Evolutionary conservation across 1,140 invertebrate species (phyloP), one percentile per base, ranked within the genome.

Genomic region (Heliothis subflexa): DNA sequence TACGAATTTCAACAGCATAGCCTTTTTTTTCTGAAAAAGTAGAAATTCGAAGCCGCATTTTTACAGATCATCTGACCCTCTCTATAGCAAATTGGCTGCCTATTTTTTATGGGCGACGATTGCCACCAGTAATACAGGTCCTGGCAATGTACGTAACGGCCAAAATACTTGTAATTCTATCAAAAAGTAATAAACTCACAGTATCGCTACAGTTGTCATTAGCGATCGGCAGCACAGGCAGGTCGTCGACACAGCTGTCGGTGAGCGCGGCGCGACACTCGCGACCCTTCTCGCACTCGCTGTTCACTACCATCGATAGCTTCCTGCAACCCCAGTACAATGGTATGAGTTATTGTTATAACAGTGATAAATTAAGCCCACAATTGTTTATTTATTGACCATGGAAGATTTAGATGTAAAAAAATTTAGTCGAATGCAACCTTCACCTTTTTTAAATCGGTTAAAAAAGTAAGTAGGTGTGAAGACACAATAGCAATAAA

Each of bases 231-330:
- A 78, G 76, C 16, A 83, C 83, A 3, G 87, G 83, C 80, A 90
- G 79, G 9, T 87, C 83, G 81, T 94, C 93, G 12, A 93, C 90
- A 64, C 90, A 93, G 80, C 90, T 93, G 86, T 94, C 92, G 0
- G 91, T 91, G 28, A 93, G 86, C 16, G 86, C 84, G 1, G 76
- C 78, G 52, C 82, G 80, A 28, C 81, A 74, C 11, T 73, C 81
- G 28, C 78, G 73, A 10, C 81, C 55, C 5, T 71, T 64, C 16
- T 86, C 81, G 52, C 83, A 77, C 50, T 87, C 87, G 18, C 62
- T 49, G 14, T 55, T 77, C 71, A 86, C 81, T 12, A 87, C 83
- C 73, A 86, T 72, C 16, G 87, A 89, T n/a, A 92, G 82, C 66
- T 91, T 91, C 85, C 91, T 93, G 84, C 1, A 62, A 70, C 45